Evolutionary conservation across 2,113 vertebrate genomes (phyloP).

Genomic region (Strix aluco): DNA sequence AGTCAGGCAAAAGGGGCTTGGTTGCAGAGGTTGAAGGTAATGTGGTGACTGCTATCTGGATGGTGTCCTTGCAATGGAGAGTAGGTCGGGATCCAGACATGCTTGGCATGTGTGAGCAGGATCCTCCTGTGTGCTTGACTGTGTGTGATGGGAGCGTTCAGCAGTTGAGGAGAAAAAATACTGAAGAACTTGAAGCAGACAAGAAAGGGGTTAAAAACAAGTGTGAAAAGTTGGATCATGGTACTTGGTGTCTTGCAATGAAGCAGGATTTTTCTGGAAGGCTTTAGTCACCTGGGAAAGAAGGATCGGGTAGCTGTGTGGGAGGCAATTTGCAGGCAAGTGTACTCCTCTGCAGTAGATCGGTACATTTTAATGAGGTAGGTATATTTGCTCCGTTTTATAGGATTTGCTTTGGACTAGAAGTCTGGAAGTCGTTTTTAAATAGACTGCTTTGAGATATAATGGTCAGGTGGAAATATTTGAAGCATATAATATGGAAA

Average conservation of each 20-base stretch:
- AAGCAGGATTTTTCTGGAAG: conserved; percentile 67
- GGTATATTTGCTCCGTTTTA: conserved; percentile 44
- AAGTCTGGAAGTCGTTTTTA: conserved; percentile 41
- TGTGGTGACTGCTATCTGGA: fast-evolving
- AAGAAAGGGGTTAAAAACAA: conserved; percentile 26
- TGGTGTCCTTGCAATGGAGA: background rate
- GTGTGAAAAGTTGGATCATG: conserved; percentile 18
- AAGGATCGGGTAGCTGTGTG: conserved; percentile 54
- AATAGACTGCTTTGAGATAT: conserved; percentile 33
- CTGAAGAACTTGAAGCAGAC: background rate
- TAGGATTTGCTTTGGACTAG: conserved; percentile 47
- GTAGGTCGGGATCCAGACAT: fast-evolving
- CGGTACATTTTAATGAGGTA: conserved; percentile 66
- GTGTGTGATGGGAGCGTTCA: background rate
- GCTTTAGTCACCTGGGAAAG: conserved; percentile 66
- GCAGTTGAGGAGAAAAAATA: background rate
- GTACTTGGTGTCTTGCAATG: conserved; percentile 32
- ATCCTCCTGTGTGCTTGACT: background rate
- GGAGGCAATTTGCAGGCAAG: conserved; percentile 71
- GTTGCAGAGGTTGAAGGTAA: background rate
- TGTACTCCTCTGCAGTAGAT: conserved; percentile 68
- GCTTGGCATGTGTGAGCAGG: background rate
- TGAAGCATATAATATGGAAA: background rate
- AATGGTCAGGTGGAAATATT: conserved; percentile 42
- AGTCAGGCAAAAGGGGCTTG: background rate